Evolutionary conservation across 92 coral and sea anemone species (phyloP), one percentile per base, ranked within the genome.

Genomic region (Virgularia gustaviana): DNA sequence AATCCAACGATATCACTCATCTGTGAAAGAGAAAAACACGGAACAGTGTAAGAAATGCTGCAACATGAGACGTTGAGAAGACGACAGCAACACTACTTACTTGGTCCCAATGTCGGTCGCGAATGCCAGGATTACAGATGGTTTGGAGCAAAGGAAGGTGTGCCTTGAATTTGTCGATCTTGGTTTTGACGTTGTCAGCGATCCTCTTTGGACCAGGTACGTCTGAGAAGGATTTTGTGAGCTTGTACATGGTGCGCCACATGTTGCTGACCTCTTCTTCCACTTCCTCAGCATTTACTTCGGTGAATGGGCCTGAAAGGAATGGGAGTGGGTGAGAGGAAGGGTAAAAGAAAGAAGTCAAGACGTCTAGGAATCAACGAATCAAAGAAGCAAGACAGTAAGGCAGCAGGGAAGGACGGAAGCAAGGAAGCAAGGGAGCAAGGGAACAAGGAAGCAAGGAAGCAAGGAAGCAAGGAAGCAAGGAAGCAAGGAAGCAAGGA

Each of bases 51-150:
- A 11, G 35, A 54, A 57, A 28, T 32, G 11, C 23, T 22, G 49
- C 36, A 38, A 6, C 22, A 34, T 7, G 8, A 2, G 35, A 35
- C 18, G 3, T 47, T 47, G 5, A 4, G 55, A 4, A 4, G 22
- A 47, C 5, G 6, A 47, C n/a, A n/a, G n/a, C n/a, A n/a, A n/a
- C n/a, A n/a, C n/a, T 4, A 36, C 83, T 25, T 18, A 92, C 98
- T 94, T 89, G 96, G 33, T 82, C 89, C 98, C 98, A 92, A 61
- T 92, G 98, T 35, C 98, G 83, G 44, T 89, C 96, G 45, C 96
- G 76, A n/a, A 92, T 57, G 30, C 98, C 98, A 36, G 98, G 98
- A 53, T 92, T 92, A 76, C 98, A 92, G 72, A 92, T 86, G 28
- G 90, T 86, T 52, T 92, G 98, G 52, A 92, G 66, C 68, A 92